These are phyloP conservation scores for Nycticorax nycticorax DNA, from an alignment of 2,113 vertebrate genomes.

Conservation along the genomic window DNA sequence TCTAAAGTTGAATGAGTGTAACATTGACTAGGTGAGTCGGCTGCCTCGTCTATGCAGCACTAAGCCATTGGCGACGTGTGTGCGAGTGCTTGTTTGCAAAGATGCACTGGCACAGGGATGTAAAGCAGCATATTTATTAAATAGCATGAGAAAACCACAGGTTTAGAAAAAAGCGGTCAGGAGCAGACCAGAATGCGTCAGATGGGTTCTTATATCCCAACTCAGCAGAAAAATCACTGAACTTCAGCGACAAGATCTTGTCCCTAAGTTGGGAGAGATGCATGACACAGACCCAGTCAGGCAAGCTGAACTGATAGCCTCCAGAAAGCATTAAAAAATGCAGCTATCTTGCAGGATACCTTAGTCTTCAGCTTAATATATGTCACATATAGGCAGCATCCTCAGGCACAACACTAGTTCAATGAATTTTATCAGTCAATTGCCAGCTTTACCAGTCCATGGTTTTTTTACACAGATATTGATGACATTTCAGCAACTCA, in stretches of 20 bases:
- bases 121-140: neutral
- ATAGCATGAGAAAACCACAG: neutral
- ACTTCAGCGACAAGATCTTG: neutral
- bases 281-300: neutral
- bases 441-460: neutral
- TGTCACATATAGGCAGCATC: neutral
- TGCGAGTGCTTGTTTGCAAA: neutral
- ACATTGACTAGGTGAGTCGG: neutral
- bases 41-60: neutral
- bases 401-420: neutral
- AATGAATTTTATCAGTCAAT: neutral
- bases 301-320: neutral
- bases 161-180: neutral
- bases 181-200: neutral
- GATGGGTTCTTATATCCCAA: neutral
- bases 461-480: neutral
- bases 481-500: neutral
- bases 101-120: neutral
- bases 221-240: neutral
- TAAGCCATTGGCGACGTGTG: rapidly evolving
- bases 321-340: neutral
- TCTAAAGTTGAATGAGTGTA: neutral
- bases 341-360: neutral
- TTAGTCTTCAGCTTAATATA: neutral
- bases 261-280: neutral